These are phyloP conservation scores for Harmothoe impar DNA, from an alignment of 2,888 invertebrate genomes.

Conservation along the genomic window DNA sequence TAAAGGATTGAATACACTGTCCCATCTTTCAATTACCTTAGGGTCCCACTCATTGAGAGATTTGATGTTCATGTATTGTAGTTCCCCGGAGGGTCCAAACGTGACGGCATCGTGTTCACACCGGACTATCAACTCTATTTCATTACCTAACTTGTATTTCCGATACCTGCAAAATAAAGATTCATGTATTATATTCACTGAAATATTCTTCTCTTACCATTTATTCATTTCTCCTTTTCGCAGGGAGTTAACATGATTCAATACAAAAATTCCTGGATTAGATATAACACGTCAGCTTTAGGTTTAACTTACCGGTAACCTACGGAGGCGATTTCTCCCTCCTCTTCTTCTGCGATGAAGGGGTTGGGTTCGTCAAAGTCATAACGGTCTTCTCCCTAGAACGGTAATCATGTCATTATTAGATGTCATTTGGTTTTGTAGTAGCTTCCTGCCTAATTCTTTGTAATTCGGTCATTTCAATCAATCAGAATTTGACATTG, in stretches of 20 bases:
- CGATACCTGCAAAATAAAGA: slow-evolving; percentile 87
- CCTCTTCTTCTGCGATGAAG: slow-evolving; percentile 92
- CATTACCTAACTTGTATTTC: slow-evolving; percentile 97
- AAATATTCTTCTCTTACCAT: neutral
- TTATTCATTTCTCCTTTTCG: slow-evolving; percentile 41
- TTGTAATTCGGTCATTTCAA: too few relatives aligned
- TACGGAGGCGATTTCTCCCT: slow-evolving; percentile 95
- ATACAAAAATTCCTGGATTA: too few relatives aligned
- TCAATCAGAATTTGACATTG: too few relatives aligned
- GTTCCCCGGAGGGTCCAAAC: slow-evolving; percentile 88
- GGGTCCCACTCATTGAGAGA: slow-evolving; percentile 99
- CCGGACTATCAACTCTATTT: slow-evolving; percentile 94
- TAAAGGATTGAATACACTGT: too few relatives aligned
- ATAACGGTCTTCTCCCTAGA: slow-evolving; percentile 89
- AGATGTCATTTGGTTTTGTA: too few relatives aligned
- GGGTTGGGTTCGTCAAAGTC: slow-evolving; percentile 96
- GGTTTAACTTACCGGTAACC: slow-evolving; percentile 89
- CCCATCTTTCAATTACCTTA: slow-evolving; percentile 87
- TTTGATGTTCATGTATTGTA: slow-evolving; percentile 96
- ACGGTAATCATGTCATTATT: too few relatives aligned
- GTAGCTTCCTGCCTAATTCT: too few relatives aligned
- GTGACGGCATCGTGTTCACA: slow-evolving; percentile 98
- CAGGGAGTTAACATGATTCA: too few relatives aligned
- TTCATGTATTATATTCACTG: neutral
- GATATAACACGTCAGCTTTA: too few relatives aligned